Evolutionary conservation across 2,797 vertebrate genomes (phyloP).

Genomic region (Anguilla megastoma): DNA sequence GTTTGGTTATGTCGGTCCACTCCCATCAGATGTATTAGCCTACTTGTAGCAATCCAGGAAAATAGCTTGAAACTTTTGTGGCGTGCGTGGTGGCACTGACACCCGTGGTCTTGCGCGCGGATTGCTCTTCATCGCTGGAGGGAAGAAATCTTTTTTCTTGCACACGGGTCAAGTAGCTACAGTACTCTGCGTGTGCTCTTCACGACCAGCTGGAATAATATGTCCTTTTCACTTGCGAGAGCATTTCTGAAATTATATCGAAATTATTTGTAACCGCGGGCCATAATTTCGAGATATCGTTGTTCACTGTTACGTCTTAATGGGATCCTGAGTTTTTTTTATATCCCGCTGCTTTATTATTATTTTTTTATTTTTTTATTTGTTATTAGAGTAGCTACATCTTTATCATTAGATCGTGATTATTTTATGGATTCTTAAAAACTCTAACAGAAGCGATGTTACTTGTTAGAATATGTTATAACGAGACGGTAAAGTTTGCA

Average conservation of each 20-base stretch:
- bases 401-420: background rate
- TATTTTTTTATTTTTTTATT: too few species aligned
- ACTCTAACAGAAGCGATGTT: background rate
- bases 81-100: background rate
- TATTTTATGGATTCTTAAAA: background rate
- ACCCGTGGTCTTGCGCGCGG: background rate
- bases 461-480: background rate
- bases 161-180: background rate
- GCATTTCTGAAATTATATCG: background rate
- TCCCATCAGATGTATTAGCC: background rate
- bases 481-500: conserved; percentile 23
- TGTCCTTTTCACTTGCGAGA: background rate
- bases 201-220: background rate
- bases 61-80: conserved; percentile 18
- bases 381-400: background rate
- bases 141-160: background rate
- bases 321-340: background rate
- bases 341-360: background rate
- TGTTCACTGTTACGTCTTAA: background rate
- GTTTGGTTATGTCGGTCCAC: conserved; percentile 3
- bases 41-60: background rate
- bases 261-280: background rate
- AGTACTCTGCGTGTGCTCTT: conserved; percentile 1
- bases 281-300: background rate
- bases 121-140: conserved; percentile 1